phyloP scores from a whole-genome alignment of 2,888 invertebrate species.

The Leistus spinibarbis region DNA sequence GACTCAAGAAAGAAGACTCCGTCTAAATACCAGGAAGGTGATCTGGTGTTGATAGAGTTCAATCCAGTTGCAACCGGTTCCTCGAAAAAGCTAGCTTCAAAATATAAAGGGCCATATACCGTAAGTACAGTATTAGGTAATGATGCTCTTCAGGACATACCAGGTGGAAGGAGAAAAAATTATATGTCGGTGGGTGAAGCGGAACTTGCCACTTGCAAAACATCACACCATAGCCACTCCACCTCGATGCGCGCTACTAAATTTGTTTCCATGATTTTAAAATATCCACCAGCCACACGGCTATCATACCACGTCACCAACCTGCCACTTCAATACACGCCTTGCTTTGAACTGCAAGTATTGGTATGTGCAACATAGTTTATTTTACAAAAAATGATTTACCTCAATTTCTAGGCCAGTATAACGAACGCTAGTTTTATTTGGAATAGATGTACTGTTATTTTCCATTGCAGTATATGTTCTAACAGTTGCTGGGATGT shows the following conservation, averaged over 20 bases:
- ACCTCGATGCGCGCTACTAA: no score
- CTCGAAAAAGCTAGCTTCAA: conserved; percentile 42
- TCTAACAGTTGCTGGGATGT: conserved; percentile 65
- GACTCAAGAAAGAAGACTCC: background rate
- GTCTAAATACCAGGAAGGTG: background rate
- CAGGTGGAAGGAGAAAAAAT: no score
- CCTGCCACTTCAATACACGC: no score
- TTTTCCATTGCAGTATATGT: conserved; percentile 44
- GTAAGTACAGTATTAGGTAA: conserved; percentile 38
- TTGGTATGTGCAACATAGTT: no score
- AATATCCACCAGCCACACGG: no score
- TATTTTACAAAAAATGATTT: conserved; percentile 44
- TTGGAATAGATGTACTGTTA: conserved; percentile 42
- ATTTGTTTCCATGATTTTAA: no score
- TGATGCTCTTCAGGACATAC: conserved; percentile 43
- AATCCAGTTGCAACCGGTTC: conserved; percentile 29
- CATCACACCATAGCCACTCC: no score
- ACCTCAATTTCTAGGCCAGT: conserved; percentile 76
- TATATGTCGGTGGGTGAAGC: no score
- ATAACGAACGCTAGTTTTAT: conserved; percentile 49
- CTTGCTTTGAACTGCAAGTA: no score
- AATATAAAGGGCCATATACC: conserved; percentile 42
- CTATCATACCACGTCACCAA: no score
- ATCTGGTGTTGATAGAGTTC: conserved; percentile 36
- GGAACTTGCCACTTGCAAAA: no score